These are phyloP conservation scores for Drosophila novamexicana DNA, from an alignment of 1,140 invertebrate species.

Conservation along the genomic window DNA sequence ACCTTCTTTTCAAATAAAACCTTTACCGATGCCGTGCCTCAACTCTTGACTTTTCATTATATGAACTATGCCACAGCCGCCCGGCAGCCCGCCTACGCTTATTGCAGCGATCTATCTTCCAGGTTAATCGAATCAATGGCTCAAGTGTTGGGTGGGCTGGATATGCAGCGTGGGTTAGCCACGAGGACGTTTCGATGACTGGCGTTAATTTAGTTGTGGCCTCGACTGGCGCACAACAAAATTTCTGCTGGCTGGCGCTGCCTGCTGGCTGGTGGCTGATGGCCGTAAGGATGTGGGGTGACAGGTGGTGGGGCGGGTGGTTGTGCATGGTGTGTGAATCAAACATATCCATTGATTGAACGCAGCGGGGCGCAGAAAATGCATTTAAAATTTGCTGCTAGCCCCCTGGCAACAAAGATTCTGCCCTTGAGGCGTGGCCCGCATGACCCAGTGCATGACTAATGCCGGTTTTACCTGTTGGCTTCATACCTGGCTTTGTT, in stretches of 20 bases:
- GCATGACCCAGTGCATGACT: slow-evolving; percentile 32
- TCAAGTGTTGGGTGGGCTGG: background rate
- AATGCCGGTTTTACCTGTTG: slow-evolving; percentile 54
- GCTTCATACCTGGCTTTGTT: slow-evolving; percentile 24
- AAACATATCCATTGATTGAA: slow-evolving; percentile 28
- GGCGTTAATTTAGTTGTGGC: slow-evolving; percentile 24
- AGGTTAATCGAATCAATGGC: background rate
- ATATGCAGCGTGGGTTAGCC: background rate
- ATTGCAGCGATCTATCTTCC: slow-evolving; percentile 9
- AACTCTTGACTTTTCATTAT: no score
- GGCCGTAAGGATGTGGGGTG: background rate
- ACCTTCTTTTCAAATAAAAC: no score
- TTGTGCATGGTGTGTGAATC: background rate
- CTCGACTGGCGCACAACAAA: background rate
- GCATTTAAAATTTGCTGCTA: slow-evolving; percentile 51
- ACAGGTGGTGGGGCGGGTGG: background rate
- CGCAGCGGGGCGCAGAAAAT: slow-evolving; percentile 39
- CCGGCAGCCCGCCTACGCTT: background rate
- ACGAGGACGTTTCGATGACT: background rate
- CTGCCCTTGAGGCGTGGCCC: background rate
- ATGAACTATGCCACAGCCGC: no score
- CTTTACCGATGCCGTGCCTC: no score
- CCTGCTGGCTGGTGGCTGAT: no score
- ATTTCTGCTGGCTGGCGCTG: no score
- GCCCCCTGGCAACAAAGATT: background rate